These are phyloP conservation scores for Sinonovacula constricta DNA, from an alignment of 1,140 invertebrate species.

Conservation along the genomic window DNA sequence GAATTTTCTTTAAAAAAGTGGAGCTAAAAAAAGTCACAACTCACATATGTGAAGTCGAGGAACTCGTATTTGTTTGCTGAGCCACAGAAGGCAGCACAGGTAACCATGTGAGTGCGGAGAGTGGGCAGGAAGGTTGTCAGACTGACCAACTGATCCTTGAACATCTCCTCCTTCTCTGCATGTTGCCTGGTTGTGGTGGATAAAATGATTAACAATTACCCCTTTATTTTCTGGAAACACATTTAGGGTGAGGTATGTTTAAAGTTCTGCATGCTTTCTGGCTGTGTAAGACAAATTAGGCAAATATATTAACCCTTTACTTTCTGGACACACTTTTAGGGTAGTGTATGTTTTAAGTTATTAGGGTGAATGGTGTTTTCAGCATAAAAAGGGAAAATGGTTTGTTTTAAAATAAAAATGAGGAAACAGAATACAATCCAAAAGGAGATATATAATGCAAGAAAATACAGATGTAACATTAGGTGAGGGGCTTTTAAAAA, in stretches of 20 bases:
- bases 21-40: constrained; percentile 40
- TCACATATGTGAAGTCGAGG: constrained; percentile 73
- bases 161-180: constrained; percentile 68
- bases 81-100: constrained; percentile 70
- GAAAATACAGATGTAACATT: too few relatives aligned
- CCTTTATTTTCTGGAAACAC: background rate
- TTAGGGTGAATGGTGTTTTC: background rate
- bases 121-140: constrained; percentile 72
- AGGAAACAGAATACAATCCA: too few relatives aligned
- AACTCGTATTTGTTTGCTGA: constrained; percentile 75
- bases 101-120: constrained; percentile 72
- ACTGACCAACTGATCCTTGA: constrained; percentile 68
- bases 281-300: background rate
- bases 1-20: too few relatives aligned
- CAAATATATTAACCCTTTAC: background rate
- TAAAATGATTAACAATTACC: background rate
- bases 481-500: too few relatives aligned
- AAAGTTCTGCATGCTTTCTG: background rate
- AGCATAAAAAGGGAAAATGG: background rate
- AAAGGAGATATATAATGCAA: too few relatives aligned
- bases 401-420: too few relatives aligned
- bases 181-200: constrained; percentile 67
- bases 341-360: background rate
- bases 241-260: too few relatives aligned
- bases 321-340: background rate